Base-by-base conservation (phyloP, 2,113 vertebrate genomes). In the Axis porcinus region DNA sequence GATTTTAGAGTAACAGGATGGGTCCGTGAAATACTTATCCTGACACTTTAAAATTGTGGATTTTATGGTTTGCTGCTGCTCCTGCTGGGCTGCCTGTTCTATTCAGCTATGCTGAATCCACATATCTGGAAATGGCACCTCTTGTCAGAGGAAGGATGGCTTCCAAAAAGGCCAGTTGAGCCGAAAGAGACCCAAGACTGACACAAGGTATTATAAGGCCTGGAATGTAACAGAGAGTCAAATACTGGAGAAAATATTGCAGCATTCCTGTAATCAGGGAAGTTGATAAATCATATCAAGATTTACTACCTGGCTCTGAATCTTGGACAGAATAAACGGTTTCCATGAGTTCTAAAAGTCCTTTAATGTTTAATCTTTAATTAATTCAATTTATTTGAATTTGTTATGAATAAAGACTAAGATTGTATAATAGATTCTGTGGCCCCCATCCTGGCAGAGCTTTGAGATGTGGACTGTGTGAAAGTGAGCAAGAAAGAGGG, bases 1-100 rank as follows among this genome's bases (percentile, higher is more conserved):
- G 97, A 97, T 98, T 98, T 98, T 97, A 95, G 94, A 97, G 94
- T 89, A 97, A 95, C 83, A 86, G 95, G 86, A 98, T 97, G 93
- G 84, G 58, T 78, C 97, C 97, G 88, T 98, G 98, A 97, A 98
- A 98, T 97, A 97, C 98, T 98, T 97, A 98, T 95, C 95, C 96
- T 97, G 97, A 98, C 98, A 98, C 97, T 98, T 97, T 95, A 92
- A 97, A 98, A 98, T 97, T 81, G 84, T 96, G 96, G 89, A 98
- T 98, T 98, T 98, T 97, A 98, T 7, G 91, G 96, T 96, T 96
- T 97, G 47, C 95, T 95, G 94, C 88, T 86, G 93, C 70, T 98
- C 93, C 97, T 96, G 97, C 97, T 97, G 94, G 40, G 91, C 95
- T 98, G 97, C 97, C 98, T 96, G 47, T 84, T 97, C 86, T 95